A percentile compares a stretch with the other conserved stretches of the same genome.
These are phyloP conservation scores for Chloroceryle amazona DNA, from an alignment of 2,797 vertebrate species.

Conservation along the genomic window DNA sequence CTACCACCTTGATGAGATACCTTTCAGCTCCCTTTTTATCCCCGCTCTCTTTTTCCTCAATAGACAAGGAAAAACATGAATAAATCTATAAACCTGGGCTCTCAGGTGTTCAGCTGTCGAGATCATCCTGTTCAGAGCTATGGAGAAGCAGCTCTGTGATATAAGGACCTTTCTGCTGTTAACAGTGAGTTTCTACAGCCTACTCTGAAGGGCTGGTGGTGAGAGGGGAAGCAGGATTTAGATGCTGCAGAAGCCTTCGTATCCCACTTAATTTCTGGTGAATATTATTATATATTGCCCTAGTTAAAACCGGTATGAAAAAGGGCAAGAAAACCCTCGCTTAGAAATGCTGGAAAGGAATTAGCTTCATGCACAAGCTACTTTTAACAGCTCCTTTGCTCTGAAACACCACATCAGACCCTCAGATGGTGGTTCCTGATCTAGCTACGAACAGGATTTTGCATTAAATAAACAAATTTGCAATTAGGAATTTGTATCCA, in stretches of 20 bases:
- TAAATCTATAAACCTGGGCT: not conserved
- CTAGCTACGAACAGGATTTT: fast-evolving
- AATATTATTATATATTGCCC: not conserved
- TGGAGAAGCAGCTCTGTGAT: not conserved
- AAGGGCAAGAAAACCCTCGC: not conserved
- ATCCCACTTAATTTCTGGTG: not conserved
- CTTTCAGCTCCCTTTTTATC: not conserved
- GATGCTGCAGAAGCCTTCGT: not conserved
- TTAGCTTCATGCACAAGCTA: not conserved
- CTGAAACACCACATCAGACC: fast-evolving
- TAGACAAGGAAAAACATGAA: not conserved
- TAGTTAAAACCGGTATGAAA: not conserved
- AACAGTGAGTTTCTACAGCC: not conserved
- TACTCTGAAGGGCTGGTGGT: not conserved
- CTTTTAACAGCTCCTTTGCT: not conserved
- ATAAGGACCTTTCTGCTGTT: not conserved
- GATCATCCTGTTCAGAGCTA: not conserved
- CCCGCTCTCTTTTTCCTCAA: not conserved
- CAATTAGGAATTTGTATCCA: not conserved
- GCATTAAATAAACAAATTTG: not conserved
- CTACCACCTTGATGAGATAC: not conserved
- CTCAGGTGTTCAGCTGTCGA: fast-evolving
- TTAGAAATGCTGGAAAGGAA: not conserved
- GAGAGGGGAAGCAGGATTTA: not conserved
- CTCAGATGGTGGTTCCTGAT: not conserved